Base-by-base conservation (phyloP, 2,888 invertebrate genomes). In the Zhengitettix transpicula region DNA sequence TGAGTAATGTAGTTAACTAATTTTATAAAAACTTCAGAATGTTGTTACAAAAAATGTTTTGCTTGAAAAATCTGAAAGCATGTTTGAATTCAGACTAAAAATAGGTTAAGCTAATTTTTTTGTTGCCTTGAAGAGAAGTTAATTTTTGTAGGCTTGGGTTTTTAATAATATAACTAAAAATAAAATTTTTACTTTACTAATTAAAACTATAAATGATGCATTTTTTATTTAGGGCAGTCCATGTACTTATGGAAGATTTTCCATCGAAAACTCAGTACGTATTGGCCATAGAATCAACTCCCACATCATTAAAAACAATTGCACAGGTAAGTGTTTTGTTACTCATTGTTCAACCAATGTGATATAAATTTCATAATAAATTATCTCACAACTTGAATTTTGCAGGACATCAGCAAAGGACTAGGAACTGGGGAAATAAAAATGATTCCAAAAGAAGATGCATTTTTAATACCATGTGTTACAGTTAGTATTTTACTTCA, bases 231-330 rank as follows among this genome's bases (percentile, higher is more conserved):
- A 71, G 71, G 62, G 65, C 71, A 42, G 40, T 72, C 9, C 67
- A 69, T 63, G 66, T 64, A 12, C 42, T 72, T 60, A 66, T 81
- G 58, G 69, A 71, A 64, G 74, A 76, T 58, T 78, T 79, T 66
- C 83, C 84, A 40, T 75, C 71, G 64, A 70, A 72, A 61, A 75
- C 77, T 60, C 75, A 78, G 12, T 85, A 82, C 66, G 77, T 85
- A 54, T 70, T 85, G 47, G 84, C 83, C 0, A 79, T 82, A 0
- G 83, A 84, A 68, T 81, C 77, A 75, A 55, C 65, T 77, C n/a
- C 74, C 77, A 7, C 77, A 8, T 17, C 17, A 14, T 78, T 77
- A 47, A 71, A 69, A 55, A 72, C 77, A 69, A 79, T 85, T 64
- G 72, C 81, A 9, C 81, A 80, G 69, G 74, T 78, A 62, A 59